Percentiles rank a stretch among this genome's conserved stretches.
phyloP scores from a whole-genome alignment of 2,113 vertebrate genomes.

The Excalfactoria chinensis region DNA sequence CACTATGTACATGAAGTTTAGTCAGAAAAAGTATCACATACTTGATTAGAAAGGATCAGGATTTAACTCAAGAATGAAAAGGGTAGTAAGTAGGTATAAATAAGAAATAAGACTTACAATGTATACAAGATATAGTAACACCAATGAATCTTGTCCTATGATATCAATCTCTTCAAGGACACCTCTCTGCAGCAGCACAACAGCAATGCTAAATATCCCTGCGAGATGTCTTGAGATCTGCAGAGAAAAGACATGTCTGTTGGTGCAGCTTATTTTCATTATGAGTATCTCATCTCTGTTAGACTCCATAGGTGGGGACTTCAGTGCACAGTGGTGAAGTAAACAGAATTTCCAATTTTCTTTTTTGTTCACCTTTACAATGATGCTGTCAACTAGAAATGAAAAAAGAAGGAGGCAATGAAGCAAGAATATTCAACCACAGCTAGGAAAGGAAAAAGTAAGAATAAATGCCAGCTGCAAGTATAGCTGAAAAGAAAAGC shows the following conservation, averaged over 20 bases:
- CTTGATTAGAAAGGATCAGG: background rate
- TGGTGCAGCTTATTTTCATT: background rate
- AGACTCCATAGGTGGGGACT: background rate
- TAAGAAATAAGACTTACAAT: conserved; percentile 42
- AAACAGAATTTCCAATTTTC: conserved; percentile 58
- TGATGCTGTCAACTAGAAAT: conserved; percentile 56
- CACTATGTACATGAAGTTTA: background rate
- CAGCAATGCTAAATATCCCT: background rate
- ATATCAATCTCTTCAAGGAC: background rate
- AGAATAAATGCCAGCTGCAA: conserved; percentile 1
- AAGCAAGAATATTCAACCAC: conserved; percentile 44
- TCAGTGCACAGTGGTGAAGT: background rate
- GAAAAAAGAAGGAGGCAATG: conserved; percentile 37
- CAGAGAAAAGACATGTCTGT: background rate
- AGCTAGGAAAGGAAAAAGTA: background rate
- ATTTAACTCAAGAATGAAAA: conserved; percentile 28
- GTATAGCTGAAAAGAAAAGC: background rate
- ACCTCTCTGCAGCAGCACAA: background rate
- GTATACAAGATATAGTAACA: background rate
- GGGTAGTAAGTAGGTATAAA: background rate
- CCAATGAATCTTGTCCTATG: background rate
- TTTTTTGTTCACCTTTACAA: conserved; percentile 51
- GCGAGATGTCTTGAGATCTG: background rate
- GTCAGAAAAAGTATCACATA: background rate
- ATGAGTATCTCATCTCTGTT: background rate